Base-by-base conservation (phyloP, 2,797 vertebrate species). In the Nasua narica region DNA sequence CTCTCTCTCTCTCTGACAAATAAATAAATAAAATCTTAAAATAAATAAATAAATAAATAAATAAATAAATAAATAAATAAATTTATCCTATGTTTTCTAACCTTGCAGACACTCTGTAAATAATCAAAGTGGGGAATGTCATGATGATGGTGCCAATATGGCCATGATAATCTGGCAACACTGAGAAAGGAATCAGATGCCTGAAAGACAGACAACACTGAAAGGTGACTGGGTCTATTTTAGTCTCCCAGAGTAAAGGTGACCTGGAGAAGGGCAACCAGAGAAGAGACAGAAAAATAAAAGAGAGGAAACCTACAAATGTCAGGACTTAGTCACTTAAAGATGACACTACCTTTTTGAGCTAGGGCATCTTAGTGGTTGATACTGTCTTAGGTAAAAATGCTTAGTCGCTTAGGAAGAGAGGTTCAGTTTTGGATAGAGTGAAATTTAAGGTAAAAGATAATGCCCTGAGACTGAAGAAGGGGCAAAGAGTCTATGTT, bases 181-280 rank as follows among this genome's bases (percentile, higher is more conserved):
- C 21, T 76, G 69, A 89, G 82, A 91, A 89, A 95, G 48, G 50
- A 72, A 95, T 96, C 37, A 67, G 19, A 62, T 96, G 76, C 14
- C 93, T 2, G 2, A 70, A 40, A 54, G 35, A 40, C 21, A 86
- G 54, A 69, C 3, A 15, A 4, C 35, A 32, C 1, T 46, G 50
- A 83, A 87, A 94, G 58, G 87, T n/a, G 40, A 56, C 25, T 43
- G 43, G 29, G 27, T 97, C 77, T 96, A 97, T 97, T 97, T 96
- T 84, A 76, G 78, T 96, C 86, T 93, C 46, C 7, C 62, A 16
- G 60, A 56, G 21, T 23, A 67, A 46, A 95, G 62, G 85, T 96
- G 90, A 95, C 82, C 54, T 43, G 12, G 29, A 92, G 81, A 97
- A 95, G 91, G 91, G 10, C 74, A 74, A 82, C 16, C 32, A 5